Evolutionary conservation across 1,140 invertebrate genomes (phyloP).

Genomic region (Aphelinus certus): DNA sequence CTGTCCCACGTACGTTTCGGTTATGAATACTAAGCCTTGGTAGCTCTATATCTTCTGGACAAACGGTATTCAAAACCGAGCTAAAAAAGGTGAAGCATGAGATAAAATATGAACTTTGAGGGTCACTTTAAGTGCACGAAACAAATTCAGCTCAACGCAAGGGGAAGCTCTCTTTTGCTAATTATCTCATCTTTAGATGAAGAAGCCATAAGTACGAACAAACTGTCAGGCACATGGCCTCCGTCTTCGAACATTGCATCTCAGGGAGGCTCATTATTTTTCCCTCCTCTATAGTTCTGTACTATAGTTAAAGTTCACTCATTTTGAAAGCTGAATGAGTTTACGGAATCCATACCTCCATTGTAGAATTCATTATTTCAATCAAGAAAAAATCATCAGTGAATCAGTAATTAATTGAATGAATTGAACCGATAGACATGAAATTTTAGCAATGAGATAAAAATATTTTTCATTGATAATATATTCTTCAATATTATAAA

Average conservation of each 20-base stretch:
- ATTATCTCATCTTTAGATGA: slow-evolving; percentile 5
- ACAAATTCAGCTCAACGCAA: slow-evolving; percentile 2
- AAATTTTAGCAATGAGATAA: too few species aligned
- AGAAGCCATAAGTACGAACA: neutral
- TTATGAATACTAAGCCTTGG: too few species aligned
- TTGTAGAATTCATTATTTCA: too few species aligned
- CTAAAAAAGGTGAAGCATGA: neutral
- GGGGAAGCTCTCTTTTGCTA: neutral
- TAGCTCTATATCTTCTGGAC: neutral
- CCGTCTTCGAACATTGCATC: neutral
- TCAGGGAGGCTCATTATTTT: too few species aligned
- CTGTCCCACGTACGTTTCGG: too few species aligned
- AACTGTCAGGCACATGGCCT: neutral
- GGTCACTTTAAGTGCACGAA: neutral
- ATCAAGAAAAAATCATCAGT: too few species aligned
- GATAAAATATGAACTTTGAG: neutral
- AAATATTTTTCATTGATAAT: too few species aligned
- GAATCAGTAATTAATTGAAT: too few species aligned
- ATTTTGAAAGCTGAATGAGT: too few species aligned
- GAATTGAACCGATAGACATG: too few species aligned
- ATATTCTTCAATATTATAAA: too few species aligned
- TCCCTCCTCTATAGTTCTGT: neutral
- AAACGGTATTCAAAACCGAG: neutral
- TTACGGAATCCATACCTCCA: too few species aligned
- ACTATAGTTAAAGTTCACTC: slow-evolving; percentile 3